Conservation (phyloP, 2,888 invertebrate genomes). For the Drosophila helvetica region DNA sequence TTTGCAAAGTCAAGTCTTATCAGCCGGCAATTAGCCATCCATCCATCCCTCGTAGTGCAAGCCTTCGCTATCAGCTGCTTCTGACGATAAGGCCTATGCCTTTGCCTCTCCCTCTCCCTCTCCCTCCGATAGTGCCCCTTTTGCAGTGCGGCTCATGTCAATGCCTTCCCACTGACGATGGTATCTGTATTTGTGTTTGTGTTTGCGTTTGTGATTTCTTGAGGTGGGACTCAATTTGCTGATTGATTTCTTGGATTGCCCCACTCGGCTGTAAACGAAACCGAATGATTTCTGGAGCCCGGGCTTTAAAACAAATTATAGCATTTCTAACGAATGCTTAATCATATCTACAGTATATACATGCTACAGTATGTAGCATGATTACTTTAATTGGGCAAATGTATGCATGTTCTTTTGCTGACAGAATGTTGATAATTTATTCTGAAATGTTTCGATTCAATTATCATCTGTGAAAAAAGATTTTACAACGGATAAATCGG, state of each 20-base stretch:
- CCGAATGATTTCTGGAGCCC: constrained; percentile 1
- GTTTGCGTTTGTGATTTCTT: constrained; percentile 34
- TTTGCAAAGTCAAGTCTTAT: constrained; percentile 5
- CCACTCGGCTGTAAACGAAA: background rate
- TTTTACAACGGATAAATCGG: background rate
- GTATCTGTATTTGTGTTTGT: constrained; percentile 6
- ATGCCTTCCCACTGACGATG: constrained; percentile 22
- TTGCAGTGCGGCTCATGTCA: too few relatives aligned
- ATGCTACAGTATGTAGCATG: too few relatives aligned
- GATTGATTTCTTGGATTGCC: constrained; percentile 32
- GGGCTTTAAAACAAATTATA: constrained; percentile 39
- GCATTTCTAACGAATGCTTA: constrained; percentile 7
- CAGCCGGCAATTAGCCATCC: constrained; percentile 20
- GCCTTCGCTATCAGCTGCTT: constrained; percentile 32
- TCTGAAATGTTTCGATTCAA: constrained; percentile 5
- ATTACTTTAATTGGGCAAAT: constrained; percentile 19
- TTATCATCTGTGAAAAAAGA: constrained; percentile 15
- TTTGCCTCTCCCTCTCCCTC: background rate
- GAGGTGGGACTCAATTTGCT: constrained; percentile 27
- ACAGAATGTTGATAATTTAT: background rate
- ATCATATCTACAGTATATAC: too few relatives aligned
- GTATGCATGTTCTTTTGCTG: background rate
- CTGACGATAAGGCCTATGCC: constrained; percentile 22
- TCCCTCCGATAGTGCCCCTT: background rate
- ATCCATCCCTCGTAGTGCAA: constrained; percentile 4